phyloP scores from a whole-genome alignment of 2,888 invertebrate species.

The Pachydiplax longipennis region DNA sequence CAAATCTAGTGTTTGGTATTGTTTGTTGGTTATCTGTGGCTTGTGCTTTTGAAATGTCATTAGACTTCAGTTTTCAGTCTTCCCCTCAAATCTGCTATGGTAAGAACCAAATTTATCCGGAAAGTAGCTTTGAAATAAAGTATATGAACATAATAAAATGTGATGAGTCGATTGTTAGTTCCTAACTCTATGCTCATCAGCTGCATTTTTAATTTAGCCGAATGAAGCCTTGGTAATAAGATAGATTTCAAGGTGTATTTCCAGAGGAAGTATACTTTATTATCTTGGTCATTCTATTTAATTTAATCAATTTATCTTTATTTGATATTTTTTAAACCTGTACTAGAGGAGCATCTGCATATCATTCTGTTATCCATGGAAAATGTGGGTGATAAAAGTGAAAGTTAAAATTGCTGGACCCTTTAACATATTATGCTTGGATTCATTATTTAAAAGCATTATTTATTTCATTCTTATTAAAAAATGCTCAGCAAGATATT shows the following conservation, averaged over 20 bases:
- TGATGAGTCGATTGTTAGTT: constrained; percentile 25
- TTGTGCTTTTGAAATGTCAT: background rate
- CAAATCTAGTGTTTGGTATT: background rate
- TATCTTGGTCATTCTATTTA: background rate
- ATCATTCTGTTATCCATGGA: background rate
- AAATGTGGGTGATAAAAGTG: background rate
- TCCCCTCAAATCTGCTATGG: background rate
- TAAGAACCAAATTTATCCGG: background rate
- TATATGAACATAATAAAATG: background rate
- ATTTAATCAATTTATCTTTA: background rate
- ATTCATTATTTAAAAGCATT: background rate
- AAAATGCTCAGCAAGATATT: background rate
- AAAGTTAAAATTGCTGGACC: too few species aligned
- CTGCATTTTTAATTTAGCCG: background rate
- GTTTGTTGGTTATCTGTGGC: background rate
- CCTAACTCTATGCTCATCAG: background rate
- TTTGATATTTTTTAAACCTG: background rate
- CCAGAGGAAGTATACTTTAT: background rate
- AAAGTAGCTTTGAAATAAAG: background rate
- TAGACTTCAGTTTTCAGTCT: background rate
- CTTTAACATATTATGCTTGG: too few species aligned
- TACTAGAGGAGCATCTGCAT: constrained; percentile 20
- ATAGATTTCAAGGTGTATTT: background rate
- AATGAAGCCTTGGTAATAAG: constrained; percentile 1
- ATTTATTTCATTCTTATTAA: background rate